Conservation (phyloP, 2,797 vertebrate genomes). For the Nyctalus aviator region DNA sequence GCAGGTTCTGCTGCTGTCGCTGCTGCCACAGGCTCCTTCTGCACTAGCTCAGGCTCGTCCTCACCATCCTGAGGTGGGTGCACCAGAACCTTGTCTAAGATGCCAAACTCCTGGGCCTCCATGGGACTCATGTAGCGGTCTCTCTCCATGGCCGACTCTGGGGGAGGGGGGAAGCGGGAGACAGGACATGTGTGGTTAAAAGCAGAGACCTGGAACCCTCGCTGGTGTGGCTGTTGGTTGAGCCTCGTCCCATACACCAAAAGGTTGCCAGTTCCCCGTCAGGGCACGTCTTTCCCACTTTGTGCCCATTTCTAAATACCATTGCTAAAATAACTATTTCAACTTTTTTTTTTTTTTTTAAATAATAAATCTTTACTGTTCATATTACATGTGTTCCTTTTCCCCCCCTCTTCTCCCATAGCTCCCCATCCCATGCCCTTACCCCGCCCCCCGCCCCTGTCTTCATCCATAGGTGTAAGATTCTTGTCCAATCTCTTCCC, state of each 20-base stretch:
- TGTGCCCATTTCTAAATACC: not conserved
- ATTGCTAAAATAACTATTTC: not conserved
- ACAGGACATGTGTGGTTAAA: not conserved
- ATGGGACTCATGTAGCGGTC: slow-evolving; percentile 97
- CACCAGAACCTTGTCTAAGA: slow-evolving; percentile 95
- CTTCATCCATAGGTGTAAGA: too few species aligned
- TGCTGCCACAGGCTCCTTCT: slow-evolving; percentile 86
- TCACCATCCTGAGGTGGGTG: slow-evolving; percentile 94
- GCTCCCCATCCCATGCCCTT: too few species aligned
- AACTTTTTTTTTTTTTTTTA: not conserved
- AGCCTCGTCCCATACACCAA: too few species aligned
- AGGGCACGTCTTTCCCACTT: not conserved
- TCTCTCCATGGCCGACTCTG: slow-evolving; percentile 94
- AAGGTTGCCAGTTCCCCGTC: too few species aligned
- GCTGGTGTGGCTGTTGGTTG: too few species aligned
- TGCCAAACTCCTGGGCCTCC: slow-evolving; percentile 95
- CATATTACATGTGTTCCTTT: too few species aligned
- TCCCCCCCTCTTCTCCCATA: too few species aligned
- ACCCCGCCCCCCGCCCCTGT: too few species aligned
- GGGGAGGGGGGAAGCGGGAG: not conserved
- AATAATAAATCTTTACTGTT: too few species aligned
- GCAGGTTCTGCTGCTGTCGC: not conserved
- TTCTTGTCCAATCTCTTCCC: too few species aligned
- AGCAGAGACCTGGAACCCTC: not conserved
- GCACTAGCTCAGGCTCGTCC: slow-evolving; percentile 94